Evolutionary conservation across 2,113 vertebrate genomes (phyloP).

Genomic region (Muntiacus reevesi): DNA sequence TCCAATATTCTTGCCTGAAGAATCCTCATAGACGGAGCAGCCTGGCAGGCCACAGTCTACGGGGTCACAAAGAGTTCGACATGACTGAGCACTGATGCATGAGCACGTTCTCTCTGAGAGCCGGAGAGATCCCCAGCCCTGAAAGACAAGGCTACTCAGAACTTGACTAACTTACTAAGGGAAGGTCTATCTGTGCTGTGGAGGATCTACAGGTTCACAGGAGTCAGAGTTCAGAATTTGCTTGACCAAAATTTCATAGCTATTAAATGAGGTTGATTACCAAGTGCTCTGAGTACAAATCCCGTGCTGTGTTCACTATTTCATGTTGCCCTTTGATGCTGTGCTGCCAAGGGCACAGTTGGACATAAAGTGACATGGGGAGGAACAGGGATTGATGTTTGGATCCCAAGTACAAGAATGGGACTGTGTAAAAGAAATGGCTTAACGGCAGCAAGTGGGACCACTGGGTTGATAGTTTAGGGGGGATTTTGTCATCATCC

Average conservation of each 20-base stretch:
- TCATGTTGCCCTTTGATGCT: background rate
- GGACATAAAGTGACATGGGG: background rate
- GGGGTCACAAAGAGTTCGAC: background rate
- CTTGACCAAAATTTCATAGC: background rate
- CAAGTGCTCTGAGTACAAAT: background rate
- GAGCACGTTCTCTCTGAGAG: background rate
- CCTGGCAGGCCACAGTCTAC: background rate
- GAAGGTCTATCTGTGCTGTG: fast-evolving
- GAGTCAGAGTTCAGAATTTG: background rate
- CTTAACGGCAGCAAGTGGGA: background rate
- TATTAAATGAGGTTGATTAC: background rate
- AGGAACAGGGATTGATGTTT: background rate
- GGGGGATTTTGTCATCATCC: background rate
- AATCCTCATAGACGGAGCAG: background rate
- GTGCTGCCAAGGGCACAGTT: background rate
- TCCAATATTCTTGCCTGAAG: background rate
- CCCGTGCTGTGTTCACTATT: fast-evolving
- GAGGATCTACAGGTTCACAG: background rate
- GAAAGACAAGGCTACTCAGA: no score
- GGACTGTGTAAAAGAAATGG: background rate
- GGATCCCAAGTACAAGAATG: background rate
- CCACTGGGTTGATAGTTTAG: background rate
- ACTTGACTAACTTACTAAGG: background rate
- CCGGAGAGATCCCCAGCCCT: background rate
- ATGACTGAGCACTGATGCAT: background rate